A percentile compares a stretch with the other conserved stretches of the same genome.
These are phyloP conservation scores for Cirrhinus mrigala DNA, from an alignment of 2,797 vertebrate species.

Conservation along the genomic window DNA sequence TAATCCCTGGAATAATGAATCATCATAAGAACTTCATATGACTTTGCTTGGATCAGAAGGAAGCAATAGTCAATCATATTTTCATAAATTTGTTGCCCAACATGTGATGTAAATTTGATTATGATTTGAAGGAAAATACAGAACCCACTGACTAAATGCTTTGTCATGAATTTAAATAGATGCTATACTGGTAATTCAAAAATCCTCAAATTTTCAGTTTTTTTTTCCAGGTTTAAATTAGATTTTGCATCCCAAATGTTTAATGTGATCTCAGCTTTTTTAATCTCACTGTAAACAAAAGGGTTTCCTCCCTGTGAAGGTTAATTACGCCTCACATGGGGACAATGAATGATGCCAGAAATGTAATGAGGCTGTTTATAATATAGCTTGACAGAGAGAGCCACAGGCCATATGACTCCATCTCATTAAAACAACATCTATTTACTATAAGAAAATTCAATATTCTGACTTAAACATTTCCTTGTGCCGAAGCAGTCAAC, in stretches of 20 bases:
- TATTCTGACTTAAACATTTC: conserved; percentile 56
- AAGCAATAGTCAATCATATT: not conserved
- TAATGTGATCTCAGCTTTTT: not conserved
- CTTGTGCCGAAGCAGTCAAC: conserved; percentile 35
- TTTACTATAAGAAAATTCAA: conserved; percentile 46
- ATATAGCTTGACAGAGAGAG: conserved; percentile 35
- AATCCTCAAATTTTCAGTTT: not conserved
- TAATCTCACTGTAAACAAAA: not conserved
- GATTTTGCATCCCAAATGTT: not conserved
- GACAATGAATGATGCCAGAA: conserved; percentile 40
- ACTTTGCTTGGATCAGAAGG: not conserved
- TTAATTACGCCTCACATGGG: conserved; percentile 19
- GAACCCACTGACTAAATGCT: not conserved
- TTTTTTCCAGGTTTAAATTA: not conserved
- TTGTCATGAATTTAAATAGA: not conserved
- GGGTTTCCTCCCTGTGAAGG: not conserved
- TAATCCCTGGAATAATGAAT: not conserved
- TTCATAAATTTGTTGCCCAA: not conserved
- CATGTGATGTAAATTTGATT: conserved; percentile 3
- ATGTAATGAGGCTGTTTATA: conserved; percentile 45
- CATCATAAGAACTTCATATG: not conserved
- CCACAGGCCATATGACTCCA: conserved; percentile 35
- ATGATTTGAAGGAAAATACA: not conserved
- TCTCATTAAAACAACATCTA: conserved; percentile 55
- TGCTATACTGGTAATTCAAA: not conserved